These are phyloP conservation scores for Anorthoa munda DNA, from an alignment of 2,888 invertebrate genomes.

Conservation along the genomic window DNA sequence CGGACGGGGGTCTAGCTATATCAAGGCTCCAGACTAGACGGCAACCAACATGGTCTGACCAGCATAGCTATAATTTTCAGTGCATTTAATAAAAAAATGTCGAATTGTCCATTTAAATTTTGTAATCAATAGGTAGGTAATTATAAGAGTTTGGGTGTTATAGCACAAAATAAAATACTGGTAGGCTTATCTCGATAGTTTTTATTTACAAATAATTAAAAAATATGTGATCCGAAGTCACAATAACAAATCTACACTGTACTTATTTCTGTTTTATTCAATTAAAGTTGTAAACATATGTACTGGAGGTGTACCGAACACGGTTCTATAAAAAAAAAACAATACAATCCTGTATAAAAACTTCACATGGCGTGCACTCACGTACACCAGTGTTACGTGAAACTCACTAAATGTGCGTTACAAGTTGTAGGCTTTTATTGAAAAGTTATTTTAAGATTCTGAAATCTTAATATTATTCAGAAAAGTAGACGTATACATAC, in stretches of 20 bases:
- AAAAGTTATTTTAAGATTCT: conserved; percentile 16
- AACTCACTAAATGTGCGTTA: conserved; percentile 46
- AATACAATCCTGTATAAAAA: conserved; percentile 53
- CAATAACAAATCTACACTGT: conserved; percentile 80
- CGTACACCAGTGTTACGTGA: conserved; percentile 48
- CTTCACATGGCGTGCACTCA: conserved; percentile 41
- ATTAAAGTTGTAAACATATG: conserved; percentile 66
- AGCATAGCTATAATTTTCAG: too few species aligned
- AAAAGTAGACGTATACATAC: conserved; percentile 23
- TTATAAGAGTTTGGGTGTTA: too few species aligned
- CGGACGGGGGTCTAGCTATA: too few species aligned
- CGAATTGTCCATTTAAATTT: not conserved
- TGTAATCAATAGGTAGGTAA: not conserved
- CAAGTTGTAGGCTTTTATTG: conserved; percentile 20
- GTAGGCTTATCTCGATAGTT: conserved; percentile 73
- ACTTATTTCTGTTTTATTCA: conserved; percentile 61
- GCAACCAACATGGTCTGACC: too few species aligned
- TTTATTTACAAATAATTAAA: conserved; percentile 87
- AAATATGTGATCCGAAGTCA: conserved; percentile 79
- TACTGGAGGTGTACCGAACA: conserved; percentile 62
- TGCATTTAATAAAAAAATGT: too few species aligned
- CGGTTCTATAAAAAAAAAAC: conserved; percentile 47
- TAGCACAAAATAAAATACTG: conserved; percentile 34
- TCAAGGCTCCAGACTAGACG: too few species aligned
- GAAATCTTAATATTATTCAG: conserved; percentile 31